These are phyloP conservation scores for Lampris incognitus DNA, from an alignment of 2,113 vertebrate genomes.

Conservation along the genomic window DNA sequence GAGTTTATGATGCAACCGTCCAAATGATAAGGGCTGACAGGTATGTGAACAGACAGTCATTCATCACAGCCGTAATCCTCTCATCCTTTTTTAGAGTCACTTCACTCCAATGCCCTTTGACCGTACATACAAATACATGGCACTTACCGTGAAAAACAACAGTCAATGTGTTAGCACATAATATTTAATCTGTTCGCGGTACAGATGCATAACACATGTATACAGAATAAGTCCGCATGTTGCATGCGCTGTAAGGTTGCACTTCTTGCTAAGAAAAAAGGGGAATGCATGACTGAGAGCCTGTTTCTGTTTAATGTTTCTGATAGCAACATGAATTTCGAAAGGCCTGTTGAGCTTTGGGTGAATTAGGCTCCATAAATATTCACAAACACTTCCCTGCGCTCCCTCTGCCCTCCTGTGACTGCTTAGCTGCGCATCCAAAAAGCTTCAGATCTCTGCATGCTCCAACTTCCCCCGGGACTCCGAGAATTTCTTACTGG, in stretches of 20 bases:
- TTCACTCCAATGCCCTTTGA: constrained; percentile 30
- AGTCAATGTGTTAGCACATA: not conserved
- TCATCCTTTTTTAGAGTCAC: constrained; percentile 67
- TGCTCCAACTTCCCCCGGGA: constrained; percentile 30
- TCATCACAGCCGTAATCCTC: constrained; percentile 72
- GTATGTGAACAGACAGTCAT: constrained; percentile 70
- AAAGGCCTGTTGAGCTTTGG: constrained; percentile 30
- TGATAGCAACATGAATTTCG: constrained; percentile 52
- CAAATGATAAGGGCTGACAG: constrained; percentile 76
- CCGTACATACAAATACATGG: constrained; percentile 27
- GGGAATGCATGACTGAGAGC: not conserved
- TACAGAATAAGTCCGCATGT: not conserved
- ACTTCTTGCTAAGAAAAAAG: not conserved
- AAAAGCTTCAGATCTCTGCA: constrained; percentile 49
- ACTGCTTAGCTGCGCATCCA: constrained; percentile 50
- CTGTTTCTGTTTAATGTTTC: constrained; percentile 51
- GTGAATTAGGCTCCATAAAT: constrained; percentile 65
- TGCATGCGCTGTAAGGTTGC: not conserved
- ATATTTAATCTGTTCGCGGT: not conserved
- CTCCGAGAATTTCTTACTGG: constrained; percentile 30
- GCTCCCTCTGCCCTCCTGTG: constrained; percentile 35
- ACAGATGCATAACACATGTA: not conserved
- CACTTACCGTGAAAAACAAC: not conserved
- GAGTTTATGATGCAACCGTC: constrained; percentile 74
- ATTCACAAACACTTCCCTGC: constrained; percentile 58